A percentile compares a stretch with the other conserved stretches of the same genome.
Evolutionary conservation across 2,888 invertebrate species (phyloP).

Genomic region (Volucella zonaria): DNA sequence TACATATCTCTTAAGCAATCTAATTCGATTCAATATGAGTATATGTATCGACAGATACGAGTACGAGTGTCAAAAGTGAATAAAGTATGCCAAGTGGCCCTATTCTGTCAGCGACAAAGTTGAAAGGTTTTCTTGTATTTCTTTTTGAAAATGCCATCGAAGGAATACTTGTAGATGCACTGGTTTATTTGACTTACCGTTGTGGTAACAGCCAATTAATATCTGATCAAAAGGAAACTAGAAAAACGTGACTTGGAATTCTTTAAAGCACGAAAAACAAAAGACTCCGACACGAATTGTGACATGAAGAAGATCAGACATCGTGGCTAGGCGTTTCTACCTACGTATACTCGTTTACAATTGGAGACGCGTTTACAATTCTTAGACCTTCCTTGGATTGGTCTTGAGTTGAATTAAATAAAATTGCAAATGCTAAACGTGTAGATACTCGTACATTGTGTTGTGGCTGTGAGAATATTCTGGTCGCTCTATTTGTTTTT

Average conservation of each 20-base stretch:
- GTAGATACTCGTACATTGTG: neutral
- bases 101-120: too few species aligned
- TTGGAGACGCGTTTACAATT: neutral
- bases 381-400: neutral
- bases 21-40: too few species aligned
- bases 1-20: too few species aligned
- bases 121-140: too few species aligned
- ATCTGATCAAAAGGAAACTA: slow-evolving; percentile 30
- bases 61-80: too few species aligned
- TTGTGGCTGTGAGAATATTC: slow-evolving; percentile 2
- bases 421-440: slow-evolving; percentile 19
- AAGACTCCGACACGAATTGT: slow-evolving; percentile 29
- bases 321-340: slow-evolving; percentile 5
- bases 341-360: neutral
- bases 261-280: slow-evolving; percentile 13
- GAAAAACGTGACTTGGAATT: slow-evolving; percentile 55
- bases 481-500: slow-evolving; percentile 18
- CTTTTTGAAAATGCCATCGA: slow-evolving; percentile 13
- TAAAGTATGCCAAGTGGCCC: too few species aligned
- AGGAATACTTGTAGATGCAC: neutral
- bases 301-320: slow-evolving; percentile 42
- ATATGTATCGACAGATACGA: too few species aligned
- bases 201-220: slow-evolving; percentile 26
- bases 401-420: slow-evolving; percentile 4
- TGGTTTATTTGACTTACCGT: neutral